Evolutionary conservation across 2,888 invertebrate genomes (phyloP).

Genomic region (Drosophila anomelani): DNA sequence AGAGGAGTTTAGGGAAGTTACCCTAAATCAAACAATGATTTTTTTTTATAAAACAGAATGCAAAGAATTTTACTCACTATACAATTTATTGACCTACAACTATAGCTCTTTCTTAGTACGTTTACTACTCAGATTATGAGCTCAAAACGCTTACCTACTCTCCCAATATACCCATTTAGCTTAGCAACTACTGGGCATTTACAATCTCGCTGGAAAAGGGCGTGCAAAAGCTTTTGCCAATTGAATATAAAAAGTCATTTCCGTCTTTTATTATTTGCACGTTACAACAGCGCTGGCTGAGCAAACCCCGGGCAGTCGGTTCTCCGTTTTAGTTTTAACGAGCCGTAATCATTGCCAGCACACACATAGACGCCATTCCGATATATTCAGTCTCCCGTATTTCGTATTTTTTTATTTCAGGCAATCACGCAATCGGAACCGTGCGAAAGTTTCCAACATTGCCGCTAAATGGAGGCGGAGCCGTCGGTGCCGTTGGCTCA

Average conservation of each 20-base stretch:
- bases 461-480: slow-evolving; percentile 82
- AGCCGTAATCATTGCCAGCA: slow-evolving; percentile 58
- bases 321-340: slow-evolving; percentile 61
- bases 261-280: slow-evolving; percentile 78
- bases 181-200: slow-evolving; percentile 31
- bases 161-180: slow-evolving; percentile 1
- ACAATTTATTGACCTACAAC: neutral
- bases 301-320: slow-evolving; percentile 21
- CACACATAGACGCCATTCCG: slow-evolving; percentile 52
- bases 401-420: slow-evolving; percentile 77
- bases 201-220: slow-evolving; percentile 24
- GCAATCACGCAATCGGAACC: slow-evolving; percentile 85
- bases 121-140: neutral
- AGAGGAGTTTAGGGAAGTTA: neutral
- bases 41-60: too few species aligned
- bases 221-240: slow-evolving; percentile 54
- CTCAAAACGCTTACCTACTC: neutral
- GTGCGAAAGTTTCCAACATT: slow-evolving; percentile 85
- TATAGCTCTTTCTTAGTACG: neutral
- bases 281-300: slow-evolving; percentile 44
- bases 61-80: too few species aligned
- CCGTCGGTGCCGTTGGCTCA: slow-evolving; percentile 39
- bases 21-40: neutral
- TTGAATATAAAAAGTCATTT: slow-evolving; percentile 81
- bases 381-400: slow-evolving; percentile 62